Base-by-base conservation (phyloP, 2,797 vertebrate genomes). In the Eleutherodactylus coqui region DNA sequence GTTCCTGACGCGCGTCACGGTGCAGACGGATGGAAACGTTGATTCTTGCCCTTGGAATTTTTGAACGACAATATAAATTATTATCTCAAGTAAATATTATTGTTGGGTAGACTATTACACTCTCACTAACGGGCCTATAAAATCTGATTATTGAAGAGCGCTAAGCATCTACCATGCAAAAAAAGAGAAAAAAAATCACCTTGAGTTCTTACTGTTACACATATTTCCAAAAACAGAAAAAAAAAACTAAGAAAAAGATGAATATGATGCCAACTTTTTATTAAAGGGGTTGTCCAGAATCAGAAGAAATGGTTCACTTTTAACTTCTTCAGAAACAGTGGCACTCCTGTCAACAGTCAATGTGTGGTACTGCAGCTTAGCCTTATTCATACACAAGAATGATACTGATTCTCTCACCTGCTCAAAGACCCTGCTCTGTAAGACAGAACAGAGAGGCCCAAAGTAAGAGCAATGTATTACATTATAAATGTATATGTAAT, bases 41-140 rank as follows among this genome's bases (percentile, higher is more conserved):
- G 32, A 67, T 36, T 36, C 34, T 67, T 64, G 34, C 62, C 16
- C 19, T 67, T 36, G 32, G 64, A 36, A 67, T 36, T 64, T 17
- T 64, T 64, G 13, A 64, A 32, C 60, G 17, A 32, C 27, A 32
- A 34, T 34, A 64, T 32, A 64, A 64, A 64, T 64, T 64, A 64
- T 60, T 17, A 34, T 67, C 17, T 67, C 32, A 36, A 60, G 32
- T 36, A 67, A 67, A 67, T 67, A 67, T 67, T 67, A 67, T 67
- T 67, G 32, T 36, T 19, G 16, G 17, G 32, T 8, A 2, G 24
- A 21, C 6, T 67, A 7, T 36, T 67, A 36, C 64, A 38, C 34
- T 67, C 64, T 36, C 17, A 0, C 64, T 32, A 67, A 8, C 64
- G 5, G 32, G 21, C 64, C 64, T 69, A 21, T 21, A 69, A 69